Evolutionary conservation across 2,113 vertebrate genomes (phyloP).

Genomic region (Proteles cristata): DNA sequence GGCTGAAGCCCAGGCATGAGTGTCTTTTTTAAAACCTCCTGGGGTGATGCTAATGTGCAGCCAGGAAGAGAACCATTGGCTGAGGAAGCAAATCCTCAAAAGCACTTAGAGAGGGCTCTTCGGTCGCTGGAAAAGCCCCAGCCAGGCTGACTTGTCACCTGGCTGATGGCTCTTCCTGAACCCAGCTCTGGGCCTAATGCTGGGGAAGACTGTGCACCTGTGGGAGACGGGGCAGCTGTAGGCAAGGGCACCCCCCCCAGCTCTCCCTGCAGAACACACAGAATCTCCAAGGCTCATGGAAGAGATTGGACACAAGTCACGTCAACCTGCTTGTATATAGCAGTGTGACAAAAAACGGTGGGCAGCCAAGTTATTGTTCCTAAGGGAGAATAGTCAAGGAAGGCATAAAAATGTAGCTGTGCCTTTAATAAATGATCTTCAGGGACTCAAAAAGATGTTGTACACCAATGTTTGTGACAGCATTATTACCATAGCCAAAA

Average conservation of each 20-base stretch:
- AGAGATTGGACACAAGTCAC: not conserved
- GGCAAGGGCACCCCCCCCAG: not conserved
- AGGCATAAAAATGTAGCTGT: not conserved
- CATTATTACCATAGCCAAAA: not conserved
- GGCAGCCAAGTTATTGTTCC: not conserved
- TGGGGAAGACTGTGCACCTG: not conserved
- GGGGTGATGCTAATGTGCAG: not conserved
- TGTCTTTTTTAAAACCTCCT: not conserved
- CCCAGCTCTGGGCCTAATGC: not conserved
- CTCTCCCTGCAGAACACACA: not conserved
- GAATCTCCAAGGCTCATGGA: not conserved
- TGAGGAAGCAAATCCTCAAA: not conserved
- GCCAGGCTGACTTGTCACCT: not conserved
- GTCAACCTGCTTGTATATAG: not conserved
- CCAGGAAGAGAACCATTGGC: not conserved
- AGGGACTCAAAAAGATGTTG: not conserved
- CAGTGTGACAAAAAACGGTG: not conserved
- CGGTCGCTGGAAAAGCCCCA: not conserved
- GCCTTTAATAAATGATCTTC: not conserved
- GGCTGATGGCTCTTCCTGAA: not conserved
- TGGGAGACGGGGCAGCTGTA: not conserved
- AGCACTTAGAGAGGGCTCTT: not conserved
- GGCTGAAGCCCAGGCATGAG: not conserved
- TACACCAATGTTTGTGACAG: not conserved
- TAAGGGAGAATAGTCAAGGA: not conserved